Percentiles rank a stretch among this genome's conserved stretches.
These are phyloP conservation scores for Tenualosa ilisha DNA, from an alignment of 2,797 vertebrate species.

Conservation along the genomic window DNA sequence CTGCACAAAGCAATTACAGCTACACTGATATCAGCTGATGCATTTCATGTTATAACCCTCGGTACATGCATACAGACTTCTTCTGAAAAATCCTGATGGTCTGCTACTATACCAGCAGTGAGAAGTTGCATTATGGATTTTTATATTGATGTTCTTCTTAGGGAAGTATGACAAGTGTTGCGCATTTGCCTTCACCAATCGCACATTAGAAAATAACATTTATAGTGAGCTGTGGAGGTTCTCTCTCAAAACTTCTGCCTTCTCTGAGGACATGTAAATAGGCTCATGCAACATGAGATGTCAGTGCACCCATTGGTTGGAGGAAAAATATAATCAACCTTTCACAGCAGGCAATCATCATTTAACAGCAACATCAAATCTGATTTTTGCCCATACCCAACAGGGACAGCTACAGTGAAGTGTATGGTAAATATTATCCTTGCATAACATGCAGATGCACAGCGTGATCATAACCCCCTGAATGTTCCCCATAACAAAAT, in stretches of 20 bases:
- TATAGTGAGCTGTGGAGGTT: neutral
- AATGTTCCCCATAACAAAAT: neutral
- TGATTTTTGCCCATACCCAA: neutral
- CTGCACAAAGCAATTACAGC: neutral
- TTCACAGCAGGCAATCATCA: neutral
- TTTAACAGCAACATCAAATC: constrained; percentile 17
- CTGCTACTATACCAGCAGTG: neutral
- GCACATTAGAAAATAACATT: neutral
- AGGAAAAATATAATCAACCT: neutral
- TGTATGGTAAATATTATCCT: constrained; percentile 17
- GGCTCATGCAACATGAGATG: neutral
- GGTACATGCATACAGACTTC: neutral
- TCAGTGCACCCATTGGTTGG: constrained; percentile 1
- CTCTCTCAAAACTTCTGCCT: neutral
- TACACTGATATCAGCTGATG: neutral
- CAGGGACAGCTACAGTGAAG: neutral
- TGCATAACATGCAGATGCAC: neutral
- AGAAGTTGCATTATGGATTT: neutral
- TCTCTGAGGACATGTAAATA: constrained; percentile 19
- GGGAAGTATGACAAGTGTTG: neutral
- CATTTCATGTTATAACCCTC: neutral
- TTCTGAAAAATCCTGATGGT: neutral
- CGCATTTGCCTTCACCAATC: neutral
- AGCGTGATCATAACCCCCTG: neutral
- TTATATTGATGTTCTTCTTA: neutral